Percentiles rank a stretch among this genome's conserved stretches.
Evolutionary conservation across 2,113 vertebrate species (phyloP).

Genomic region (Chaetodon trifascialis): DNA sequence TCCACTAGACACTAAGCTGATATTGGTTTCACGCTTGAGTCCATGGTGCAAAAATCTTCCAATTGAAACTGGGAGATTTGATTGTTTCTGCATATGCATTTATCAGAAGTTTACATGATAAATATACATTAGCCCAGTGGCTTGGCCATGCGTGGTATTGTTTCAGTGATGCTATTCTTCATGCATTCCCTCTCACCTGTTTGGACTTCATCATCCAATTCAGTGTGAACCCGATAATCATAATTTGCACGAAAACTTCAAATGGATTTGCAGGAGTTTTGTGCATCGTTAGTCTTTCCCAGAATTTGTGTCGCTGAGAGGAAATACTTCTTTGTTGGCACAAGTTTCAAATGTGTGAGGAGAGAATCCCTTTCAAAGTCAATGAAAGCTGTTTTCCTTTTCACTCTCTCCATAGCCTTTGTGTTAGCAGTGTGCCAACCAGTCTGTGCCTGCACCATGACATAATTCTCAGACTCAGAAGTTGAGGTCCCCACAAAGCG

Average conservation of each 20-base stretch:
- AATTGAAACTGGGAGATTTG: constrained; percentile 78
- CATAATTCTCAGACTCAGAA: constrained; percentile 48
- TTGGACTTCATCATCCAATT: constrained; percentile 80
- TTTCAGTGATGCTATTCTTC: constrained; percentile 69
- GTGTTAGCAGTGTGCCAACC: constrained; percentile 11
- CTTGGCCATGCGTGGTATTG: constrained; percentile 80
- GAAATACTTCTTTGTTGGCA: constrained; percentile 51
- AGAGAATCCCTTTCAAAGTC: constrained; percentile 43
- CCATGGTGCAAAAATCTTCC: constrained; percentile 70
- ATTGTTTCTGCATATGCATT: constrained; percentile 86
- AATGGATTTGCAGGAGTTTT: constrained; percentile 60
- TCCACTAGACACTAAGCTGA: constrained; percentile 86
- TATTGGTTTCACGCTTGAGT: constrained; percentile 85
- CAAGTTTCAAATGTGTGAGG: constrained; percentile 36
- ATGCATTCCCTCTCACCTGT: constrained; percentile 73
- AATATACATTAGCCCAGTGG: constrained; percentile 80
- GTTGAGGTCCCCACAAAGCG: constrained; percentile 41
- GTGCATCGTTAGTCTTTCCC: constrained; percentile 42
- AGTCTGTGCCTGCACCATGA: not conserved
- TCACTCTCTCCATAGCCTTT: not conserved
- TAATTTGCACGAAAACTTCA: constrained; percentile 74
- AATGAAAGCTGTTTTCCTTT: constrained; percentile 3
- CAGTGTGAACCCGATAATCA: constrained; percentile 58
- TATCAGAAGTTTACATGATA: constrained; percentile 85
- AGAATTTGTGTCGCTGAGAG: constrained; percentile 32